Percentiles rank a stretch among this genome's conserved stretches.
Conservation (phyloP, 2,797 vertebrate species). For the Rhynchonycteris naso region DNA sequence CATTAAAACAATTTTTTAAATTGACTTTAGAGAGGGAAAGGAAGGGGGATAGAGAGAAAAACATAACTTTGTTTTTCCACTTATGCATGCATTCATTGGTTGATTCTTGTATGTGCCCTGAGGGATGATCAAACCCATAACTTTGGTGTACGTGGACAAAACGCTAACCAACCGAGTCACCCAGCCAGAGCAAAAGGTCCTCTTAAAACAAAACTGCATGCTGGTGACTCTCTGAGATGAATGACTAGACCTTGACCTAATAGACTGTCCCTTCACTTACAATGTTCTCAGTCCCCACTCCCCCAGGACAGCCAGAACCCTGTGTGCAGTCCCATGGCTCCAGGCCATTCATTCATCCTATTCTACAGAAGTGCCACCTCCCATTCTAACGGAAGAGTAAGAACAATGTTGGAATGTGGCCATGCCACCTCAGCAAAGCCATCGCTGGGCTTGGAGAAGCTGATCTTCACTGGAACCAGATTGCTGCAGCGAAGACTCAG, state of each 20-base stretch:
- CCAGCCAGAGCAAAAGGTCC: too few relatives aligned
- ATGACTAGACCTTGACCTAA: neutral
- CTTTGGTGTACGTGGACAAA: too few relatives aligned
- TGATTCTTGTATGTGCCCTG: too few relatives aligned
- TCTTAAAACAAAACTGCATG: fast-evolving
- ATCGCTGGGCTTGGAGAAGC: neutral
- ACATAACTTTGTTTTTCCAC: too few relatives aligned
- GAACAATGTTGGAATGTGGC: neutral
- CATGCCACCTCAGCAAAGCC: neutral
- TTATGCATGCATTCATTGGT: too few relatives aligned
- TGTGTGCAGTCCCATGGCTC: neutral
- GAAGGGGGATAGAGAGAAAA: too few relatives aligned
- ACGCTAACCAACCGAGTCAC: too few relatives aligned
- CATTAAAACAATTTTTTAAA: too few relatives aligned
- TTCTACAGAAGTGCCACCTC: neutral
- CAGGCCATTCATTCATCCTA: fast-evolving
- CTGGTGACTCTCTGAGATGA: neutral
- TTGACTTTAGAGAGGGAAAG: too few relatives aligned
- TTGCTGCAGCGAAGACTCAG: neutral
- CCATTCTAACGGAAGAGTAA: neutral
- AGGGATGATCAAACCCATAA: too few relatives aligned
- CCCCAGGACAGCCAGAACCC: fast-evolving
- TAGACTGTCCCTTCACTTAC: neutral
- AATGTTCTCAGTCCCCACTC: neutral
- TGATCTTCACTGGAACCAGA: neutral